A percentile compares a stretch with the other conserved stretches of the same genome.
Conservation (phyloP, 2,797 vertebrate species). For the Paramormyrops hopkinsi region DNA sequence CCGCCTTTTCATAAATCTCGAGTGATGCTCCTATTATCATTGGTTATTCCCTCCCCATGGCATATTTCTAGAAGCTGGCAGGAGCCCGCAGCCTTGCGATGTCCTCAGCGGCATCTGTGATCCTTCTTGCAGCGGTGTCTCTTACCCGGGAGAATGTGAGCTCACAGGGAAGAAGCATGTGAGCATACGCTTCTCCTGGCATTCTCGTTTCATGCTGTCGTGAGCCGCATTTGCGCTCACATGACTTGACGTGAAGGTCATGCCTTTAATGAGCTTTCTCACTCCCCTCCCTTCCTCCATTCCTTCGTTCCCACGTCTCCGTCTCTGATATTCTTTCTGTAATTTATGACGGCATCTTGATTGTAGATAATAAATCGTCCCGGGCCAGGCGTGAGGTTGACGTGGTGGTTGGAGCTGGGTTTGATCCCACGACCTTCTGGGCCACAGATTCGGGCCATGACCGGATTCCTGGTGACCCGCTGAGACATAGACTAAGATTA, state of each 20-base stretch:
- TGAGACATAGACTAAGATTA: not conserved
- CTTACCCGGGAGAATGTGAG: slow-evolving; percentile 14
- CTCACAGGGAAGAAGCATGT: not conserved
- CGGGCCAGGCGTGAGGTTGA: not conserved
- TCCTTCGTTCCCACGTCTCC: not conserved
- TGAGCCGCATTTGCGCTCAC: slow-evolving; percentile 12
- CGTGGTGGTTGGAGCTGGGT: no score
- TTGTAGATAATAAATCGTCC: slow-evolving; percentile 1
- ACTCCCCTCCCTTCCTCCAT: not conserved
- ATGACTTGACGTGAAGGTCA: slow-evolving; percentile 15
- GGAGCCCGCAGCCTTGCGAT: not conserved
- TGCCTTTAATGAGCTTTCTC: slow-evolving; percentile 22
- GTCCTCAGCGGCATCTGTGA: slow-evolving; percentile 27
- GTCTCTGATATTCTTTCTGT: not conserved
- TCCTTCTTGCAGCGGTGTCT: slow-evolving; percentile 9
- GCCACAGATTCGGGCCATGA: not conserved
- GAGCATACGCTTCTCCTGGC: not conserved
- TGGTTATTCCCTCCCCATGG: not conserved
- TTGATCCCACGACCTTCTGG: not conserved
- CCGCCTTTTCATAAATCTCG: not conserved
- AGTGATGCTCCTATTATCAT: not conserved
- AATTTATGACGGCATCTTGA: not conserved
- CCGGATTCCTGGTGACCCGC: not conserved
- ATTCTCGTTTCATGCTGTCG: slow-evolving; percentile 18
- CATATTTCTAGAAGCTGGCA: not conserved